These are phyloP conservation scores for Crenuchus spilurus DNA, from an alignment of 2,797 vertebrate species.

Conservation along the genomic window DNA sequence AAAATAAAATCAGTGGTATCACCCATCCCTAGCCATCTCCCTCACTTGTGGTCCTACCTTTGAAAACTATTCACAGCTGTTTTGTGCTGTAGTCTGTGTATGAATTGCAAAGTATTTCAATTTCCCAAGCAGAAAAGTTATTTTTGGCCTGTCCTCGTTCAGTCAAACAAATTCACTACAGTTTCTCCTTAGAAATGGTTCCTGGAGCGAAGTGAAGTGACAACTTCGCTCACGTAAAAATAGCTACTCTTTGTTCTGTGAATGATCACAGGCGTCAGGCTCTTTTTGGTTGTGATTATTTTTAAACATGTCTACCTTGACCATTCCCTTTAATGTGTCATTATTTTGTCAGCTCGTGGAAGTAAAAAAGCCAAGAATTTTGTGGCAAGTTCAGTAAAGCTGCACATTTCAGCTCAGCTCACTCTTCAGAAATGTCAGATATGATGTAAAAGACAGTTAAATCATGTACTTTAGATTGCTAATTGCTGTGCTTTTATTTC, in stretches of 20 bases:
- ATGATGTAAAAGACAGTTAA: no score
- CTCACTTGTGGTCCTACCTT: no score
- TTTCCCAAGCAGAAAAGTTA: conserved; percentile 22
- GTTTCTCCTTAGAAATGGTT: conserved; percentile 21
- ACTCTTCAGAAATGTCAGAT: neutral
- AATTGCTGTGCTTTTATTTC: neutral
- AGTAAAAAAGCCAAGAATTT: no score
- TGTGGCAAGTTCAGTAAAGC: no score
- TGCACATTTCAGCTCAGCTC: no score
- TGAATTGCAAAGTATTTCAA: neutral
- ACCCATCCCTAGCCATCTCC: neutral
- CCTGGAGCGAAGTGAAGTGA: neutral
- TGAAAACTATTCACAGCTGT: neutral
- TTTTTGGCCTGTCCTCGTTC: conserved; percentile 42
- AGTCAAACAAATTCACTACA: conserved; percentile 21
- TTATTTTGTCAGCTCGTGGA: neutral
- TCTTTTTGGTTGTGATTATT: neutral
- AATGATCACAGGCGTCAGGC: neutral
- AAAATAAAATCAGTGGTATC: no score
- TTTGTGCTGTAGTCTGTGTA: neutral
- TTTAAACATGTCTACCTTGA: conserved; percentile 15
- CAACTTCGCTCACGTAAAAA: neutral
- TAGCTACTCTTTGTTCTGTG: neutral
- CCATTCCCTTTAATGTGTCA: neutral
- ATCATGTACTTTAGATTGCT: neutral